Conservation (phyloP, 2,888 invertebrate species). For the Clivina fossor region DNA sequence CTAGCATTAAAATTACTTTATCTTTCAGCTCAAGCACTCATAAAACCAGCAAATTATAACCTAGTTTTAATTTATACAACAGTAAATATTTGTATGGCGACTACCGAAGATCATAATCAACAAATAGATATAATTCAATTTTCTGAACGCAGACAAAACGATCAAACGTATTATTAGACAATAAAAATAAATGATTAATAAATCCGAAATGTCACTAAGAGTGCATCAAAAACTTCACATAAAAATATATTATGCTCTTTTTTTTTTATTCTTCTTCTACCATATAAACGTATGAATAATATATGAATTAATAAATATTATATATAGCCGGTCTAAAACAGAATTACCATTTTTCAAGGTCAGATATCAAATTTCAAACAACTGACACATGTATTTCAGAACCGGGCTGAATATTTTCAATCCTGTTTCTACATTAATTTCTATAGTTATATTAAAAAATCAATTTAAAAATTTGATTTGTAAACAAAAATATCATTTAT, state of each 20-base stretch:
- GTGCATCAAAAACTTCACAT: not conserved
- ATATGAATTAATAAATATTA: conserved; percentile 24
- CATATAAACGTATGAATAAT: conserved; percentile 21
- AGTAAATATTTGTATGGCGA: conserved; percentile 15
- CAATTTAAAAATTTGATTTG: no score
- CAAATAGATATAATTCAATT: conserved; percentile 28
- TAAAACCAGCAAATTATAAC: not conserved
- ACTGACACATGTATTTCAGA: conserved; percentile 14
- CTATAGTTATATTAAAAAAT: no score
- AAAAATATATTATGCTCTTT: not conserved
- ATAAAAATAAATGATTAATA: conserved; percentile 29
- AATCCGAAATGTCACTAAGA: conserved; percentile 14
- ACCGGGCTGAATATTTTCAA: not conserved
- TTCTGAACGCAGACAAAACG: conserved; percentile 16
- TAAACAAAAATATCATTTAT: no score
- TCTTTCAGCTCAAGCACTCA: no score
- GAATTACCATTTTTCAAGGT: conserved; percentile 21
- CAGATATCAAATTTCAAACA: conserved; percentile 27
- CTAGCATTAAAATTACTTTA: no score
- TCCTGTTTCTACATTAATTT: no score
- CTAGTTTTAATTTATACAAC: conserved; percentile 10
- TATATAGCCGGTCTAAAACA: conserved; percentile 13
- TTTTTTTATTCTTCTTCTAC: conserved; percentile 10
- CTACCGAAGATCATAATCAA: conserved; percentile 18
- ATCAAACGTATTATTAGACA: conserved; percentile 19